These are phyloP conservation scores for Sylvia atricapilla DNA, from an alignment of 2,113 vertebrate species.

Conservation along the genomic window DNA sequence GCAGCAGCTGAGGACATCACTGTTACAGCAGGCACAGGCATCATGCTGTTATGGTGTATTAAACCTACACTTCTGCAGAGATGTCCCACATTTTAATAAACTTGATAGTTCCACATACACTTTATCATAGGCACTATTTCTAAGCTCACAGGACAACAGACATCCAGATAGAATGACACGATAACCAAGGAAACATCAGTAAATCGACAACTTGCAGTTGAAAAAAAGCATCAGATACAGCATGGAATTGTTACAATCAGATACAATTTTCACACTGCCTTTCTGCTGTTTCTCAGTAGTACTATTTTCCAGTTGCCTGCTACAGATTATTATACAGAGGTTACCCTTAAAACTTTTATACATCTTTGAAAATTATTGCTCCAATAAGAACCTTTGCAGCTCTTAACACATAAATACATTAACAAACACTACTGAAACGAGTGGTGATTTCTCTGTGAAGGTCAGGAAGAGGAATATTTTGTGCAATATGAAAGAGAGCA, in stretches of 20 bases:
- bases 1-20: not conserved
- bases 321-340: not conserved
- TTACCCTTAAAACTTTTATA: not conserved
- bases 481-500: not conserved
- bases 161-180: not conserved
- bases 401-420: not conserved
- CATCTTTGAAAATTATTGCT: not conserved
- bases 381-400: not conserved
- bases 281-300: not conserved
- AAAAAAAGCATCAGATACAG: not conserved
- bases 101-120: not conserved
- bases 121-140: not conserved
- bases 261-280: not conserved
- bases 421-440: not conserved
- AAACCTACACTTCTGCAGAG: not conserved
- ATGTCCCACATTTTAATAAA: not conserved
- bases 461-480: not conserved
- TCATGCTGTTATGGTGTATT: not conserved
- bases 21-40: not conserved
- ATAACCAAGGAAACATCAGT: not conserved
- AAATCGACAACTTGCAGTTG: not conserved
- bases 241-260: not conserved
- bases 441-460: not conserved
- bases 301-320: not conserved
- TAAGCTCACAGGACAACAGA: not conserved